Percentiles rank a stretch among this genome's conserved stretches.
These are phyloP conservation scores for Anthophora plumipes DNA, from an alignment of 2,888 invertebrate species.

Conservation along the genomic window DNA sequence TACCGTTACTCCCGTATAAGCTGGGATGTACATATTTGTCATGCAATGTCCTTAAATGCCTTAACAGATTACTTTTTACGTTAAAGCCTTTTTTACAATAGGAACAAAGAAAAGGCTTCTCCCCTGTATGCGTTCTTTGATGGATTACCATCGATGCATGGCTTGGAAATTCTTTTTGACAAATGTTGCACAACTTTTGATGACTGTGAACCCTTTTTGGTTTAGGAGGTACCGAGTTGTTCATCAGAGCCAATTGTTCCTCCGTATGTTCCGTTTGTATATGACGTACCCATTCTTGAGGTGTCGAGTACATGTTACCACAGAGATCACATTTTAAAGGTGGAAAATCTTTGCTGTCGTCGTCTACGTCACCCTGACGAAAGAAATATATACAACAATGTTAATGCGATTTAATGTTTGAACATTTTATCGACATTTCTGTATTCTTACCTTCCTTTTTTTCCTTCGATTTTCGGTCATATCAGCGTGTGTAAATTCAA, in stretches of 20 bases:
- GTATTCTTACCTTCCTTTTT: constrained; percentile 80
- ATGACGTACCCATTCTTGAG: constrained; percentile 95
- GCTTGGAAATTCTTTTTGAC: constrained; percentile 91
- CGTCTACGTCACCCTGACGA: constrained; percentile 88
- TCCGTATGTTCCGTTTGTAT: constrained; percentile 94
- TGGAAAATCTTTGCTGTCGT: constrained; percentile 89
- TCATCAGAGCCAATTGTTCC: constrained; percentile 91
- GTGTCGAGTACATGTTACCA: constrained; percentile 89
- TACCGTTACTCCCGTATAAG: constrained; percentile 83
- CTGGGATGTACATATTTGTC: constrained; percentile 87
- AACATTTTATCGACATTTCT: neutral
- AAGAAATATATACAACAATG: constrained; percentile 24
- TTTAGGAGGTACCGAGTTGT: constrained; percentile 89
- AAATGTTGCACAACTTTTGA: constrained; percentile 87
- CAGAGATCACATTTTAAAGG: constrained; percentile 92
- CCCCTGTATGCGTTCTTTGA: constrained; percentile 91
- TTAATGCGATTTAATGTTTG: constrained; percentile 2
- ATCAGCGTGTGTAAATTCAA: constrained; percentile 90
- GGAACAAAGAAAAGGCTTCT: constrained; percentile 90
- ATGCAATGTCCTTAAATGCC: constrained; percentile 91
- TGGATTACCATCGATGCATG: constrained; percentile 93
- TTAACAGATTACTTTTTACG: constrained; percentile 91
- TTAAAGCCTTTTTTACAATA: constrained; percentile 92
- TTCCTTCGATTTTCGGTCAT: constrained; percentile 85
- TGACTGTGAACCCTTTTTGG: constrained; percentile 83